A percentile compares a stretch with the other conserved stretches of the same genome.
phyloP scores from a whole-genome alignment of 2,797 vertebrate species.

The Intellagama lesueurii region DNA sequence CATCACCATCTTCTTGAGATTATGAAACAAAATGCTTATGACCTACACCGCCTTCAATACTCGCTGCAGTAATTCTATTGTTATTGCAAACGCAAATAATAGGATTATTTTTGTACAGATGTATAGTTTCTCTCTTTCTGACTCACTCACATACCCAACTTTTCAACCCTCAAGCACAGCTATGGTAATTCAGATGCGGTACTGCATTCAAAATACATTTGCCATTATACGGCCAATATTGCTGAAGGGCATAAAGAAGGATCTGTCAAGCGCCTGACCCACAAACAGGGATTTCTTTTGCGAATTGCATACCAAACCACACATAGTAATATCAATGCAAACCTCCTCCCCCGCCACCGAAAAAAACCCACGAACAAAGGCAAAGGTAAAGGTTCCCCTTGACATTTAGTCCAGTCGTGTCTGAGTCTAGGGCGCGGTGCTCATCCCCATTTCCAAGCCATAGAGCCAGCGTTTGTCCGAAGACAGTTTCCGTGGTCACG shows the following conservation, averaged over 20 bases:
- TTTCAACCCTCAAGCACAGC: constrained; percentile 19
- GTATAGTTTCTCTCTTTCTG: constrained; percentile 4
- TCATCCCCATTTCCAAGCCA: too few species aligned
- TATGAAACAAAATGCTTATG: constrained; percentile 59
- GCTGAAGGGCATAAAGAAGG: background rate
- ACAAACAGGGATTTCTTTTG: background rate
- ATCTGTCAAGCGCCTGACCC: background rate
- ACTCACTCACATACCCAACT: constrained; percentile 10
- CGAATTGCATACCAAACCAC: background rate
- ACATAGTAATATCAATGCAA: background rate
- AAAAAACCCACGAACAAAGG: background rate
- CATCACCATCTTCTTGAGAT: constrained; percentile 63
- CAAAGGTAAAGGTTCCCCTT: too few species aligned
- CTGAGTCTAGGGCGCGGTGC: too few species aligned
- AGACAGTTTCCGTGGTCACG: too few species aligned
- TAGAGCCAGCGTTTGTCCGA: too few species aligned
- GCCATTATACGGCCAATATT: background rate
- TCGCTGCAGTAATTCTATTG: constrained; percentile 69
- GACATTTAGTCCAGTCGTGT: too few species aligned
- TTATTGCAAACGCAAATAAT: constrained; percentile 69
- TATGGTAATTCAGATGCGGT: constrained; percentile 34
- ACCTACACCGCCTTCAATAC: constrained; percentile 67
- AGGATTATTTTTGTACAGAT: constrained; percentile 65
- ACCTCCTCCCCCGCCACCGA: too few species aligned
- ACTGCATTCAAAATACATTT: constrained; percentile 26